phyloP scores from a whole-genome alignment of 2,797 vertebrate genomes.

The Centroberyx gerrardi region DNA sequence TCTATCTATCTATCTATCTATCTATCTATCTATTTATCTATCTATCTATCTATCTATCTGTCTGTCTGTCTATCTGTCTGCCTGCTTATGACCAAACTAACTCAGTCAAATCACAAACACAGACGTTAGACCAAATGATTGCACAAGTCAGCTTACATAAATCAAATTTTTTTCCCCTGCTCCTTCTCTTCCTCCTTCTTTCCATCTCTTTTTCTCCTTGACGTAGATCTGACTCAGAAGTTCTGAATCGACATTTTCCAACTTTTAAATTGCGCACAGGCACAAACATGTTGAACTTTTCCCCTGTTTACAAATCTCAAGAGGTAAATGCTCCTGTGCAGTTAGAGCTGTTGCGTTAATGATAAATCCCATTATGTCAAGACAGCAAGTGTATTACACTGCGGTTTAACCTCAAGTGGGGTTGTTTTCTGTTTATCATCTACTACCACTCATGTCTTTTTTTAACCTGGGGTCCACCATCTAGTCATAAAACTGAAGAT shows the following conservation, averaged over 20 bases:
- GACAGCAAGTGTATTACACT: constrained; percentile 66
- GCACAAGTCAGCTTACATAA: constrained; percentile 56
- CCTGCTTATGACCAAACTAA: constrained; percentile 22
- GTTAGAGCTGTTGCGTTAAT: constrained; percentile 70
- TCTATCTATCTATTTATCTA: not conserved
- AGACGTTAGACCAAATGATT: constrained; percentile 33
- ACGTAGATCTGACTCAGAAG: constrained; percentile 46
- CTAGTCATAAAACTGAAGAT: constrained; percentile 9
- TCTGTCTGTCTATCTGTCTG: constrained; percentile 36
- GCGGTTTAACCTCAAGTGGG: constrained; percentile 57
- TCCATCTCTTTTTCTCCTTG: constrained; percentile 22
- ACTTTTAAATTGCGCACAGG: constrained; percentile 45
- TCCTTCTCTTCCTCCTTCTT: constrained; percentile 49
- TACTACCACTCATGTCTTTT: constrained; percentile 44
- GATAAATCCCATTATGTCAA: constrained; percentile 78
- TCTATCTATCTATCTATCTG: not conserved
- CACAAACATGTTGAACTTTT: constrained; percentile 62
- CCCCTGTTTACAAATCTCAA: constrained; percentile 49
- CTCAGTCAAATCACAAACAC: constrained; percentile 20
- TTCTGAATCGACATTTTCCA: constrained; percentile 59
- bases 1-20: constrained; percentile 1
- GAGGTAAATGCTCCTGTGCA: constrained; percentile 51
- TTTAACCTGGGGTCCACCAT: constrained; percentile 9
- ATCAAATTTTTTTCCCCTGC: constrained; percentile 14
- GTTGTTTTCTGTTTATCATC: constrained; percentile 78